Base-by-base conservation (phyloP, 2,888 invertebrate genomes). In the Tetanocera ferruginea region DNA sequence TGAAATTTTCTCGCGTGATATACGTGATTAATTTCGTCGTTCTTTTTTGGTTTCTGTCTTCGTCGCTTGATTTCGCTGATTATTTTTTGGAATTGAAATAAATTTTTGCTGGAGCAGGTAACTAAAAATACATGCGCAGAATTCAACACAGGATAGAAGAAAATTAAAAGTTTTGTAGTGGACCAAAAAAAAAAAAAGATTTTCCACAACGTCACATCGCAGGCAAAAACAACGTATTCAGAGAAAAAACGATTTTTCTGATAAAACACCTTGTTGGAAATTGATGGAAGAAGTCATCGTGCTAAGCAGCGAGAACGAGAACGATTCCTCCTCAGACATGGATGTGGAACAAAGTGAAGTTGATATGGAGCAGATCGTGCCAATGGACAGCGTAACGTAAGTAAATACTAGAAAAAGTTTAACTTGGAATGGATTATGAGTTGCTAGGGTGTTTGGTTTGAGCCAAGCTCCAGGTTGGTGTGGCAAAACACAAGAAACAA, bases 271-370 rank as follows among this genome's bases (percentile, higher is more conserved):
- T 31, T 64, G 64, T 14, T 64, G 23, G 55, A 76, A 67, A 78
- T 84, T 82, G 79, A 84, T 84, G 84, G 85, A 84, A 82, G 85
- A 85, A 77, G 83, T 84, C 64, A 85, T 85, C 80, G 83, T 84
- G 78, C n/a, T 83, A 37, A 85, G 82, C 74, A 83, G 83, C 74
- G 85, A 85, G 73, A 84, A 83, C 82, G 85, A 85, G 74, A 82
- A 82, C 79, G 84, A 85, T 25, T 81, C 82, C 64, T 84, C 82
- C 71, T 81, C 83, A 78, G 85, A 85, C 75, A 84, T 85, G 84
- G 85, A 85, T 55, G 76, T 83, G 3, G 83, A 83, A 74, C 62
- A 78, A 66, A 71, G 79, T 55, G 83, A 84, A 64, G 76, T 81
- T 37, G 82, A 83, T 57, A 81, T 75, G 70, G 84, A 82, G 71